A percentile compares a stretch with the other conserved stretches of the same genome.
Conservation (phyloP, 2,797 vertebrate species). For the Micrastur ruficollis region DNA sequence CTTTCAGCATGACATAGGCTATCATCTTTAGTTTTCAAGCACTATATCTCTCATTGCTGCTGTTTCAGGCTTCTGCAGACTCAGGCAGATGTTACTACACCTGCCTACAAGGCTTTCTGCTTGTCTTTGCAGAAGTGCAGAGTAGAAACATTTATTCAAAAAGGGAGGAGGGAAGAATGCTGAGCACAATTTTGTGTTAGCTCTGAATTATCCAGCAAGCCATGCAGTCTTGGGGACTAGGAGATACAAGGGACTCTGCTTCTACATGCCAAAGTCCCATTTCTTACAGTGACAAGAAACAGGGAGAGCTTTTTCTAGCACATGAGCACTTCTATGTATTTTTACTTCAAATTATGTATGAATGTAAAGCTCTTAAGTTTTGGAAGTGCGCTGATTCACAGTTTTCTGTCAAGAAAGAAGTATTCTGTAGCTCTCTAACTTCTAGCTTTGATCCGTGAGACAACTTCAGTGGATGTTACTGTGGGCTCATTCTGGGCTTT, state of each 20-base stretch:
- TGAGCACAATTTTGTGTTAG: not conserved
- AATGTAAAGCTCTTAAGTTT: not conserved
- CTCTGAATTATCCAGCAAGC: not conserved
- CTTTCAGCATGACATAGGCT: not conserved
- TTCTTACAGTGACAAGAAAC: not conserved
- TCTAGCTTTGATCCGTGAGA: not conserved
- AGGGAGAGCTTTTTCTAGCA: not conserved
- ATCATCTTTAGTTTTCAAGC: not conserved
- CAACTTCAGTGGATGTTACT: not conserved
- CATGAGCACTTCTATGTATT: accelerated
- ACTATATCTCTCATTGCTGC: not conserved
- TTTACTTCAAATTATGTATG: not conserved
- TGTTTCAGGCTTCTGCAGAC: not conserved
- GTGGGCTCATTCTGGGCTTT: not conserved
- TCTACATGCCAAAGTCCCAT: not conserved
- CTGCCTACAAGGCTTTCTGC: not conserved
- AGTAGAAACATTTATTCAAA: not conserved
- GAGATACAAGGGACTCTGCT: not conserved
- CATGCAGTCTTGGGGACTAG: not conserved
- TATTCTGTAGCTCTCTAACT: not conserved
- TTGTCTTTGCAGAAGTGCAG: not conserved
- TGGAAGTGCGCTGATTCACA: not conserved
- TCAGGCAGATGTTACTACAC: not conserved
- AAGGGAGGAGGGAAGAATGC: not conserved
- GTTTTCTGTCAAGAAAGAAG: not conserved